Evolutionary conservation across 1,140 invertebrate genomes (phyloP), one percentile per base, ranked within the genome.

Genomic region (Drosophila azteca): DNA sequence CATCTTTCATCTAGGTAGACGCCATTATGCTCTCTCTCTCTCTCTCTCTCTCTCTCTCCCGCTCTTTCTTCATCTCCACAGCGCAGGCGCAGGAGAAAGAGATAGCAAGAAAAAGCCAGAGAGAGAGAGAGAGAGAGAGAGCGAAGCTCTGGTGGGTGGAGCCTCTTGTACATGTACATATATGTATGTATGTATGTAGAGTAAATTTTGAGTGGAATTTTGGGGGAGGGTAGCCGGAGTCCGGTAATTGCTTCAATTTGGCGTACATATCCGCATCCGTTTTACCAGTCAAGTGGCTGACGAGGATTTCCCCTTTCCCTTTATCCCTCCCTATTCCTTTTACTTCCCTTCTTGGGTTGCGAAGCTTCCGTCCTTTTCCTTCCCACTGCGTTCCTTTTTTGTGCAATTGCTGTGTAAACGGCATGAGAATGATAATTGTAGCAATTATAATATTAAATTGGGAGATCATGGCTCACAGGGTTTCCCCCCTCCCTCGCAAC

Each of bases 381-480:
- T 68, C 53, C 72, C 39, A 24, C 72, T 39, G 11, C 11, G 58
- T 73, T 77, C 71, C 77, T 83, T 79, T 83, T 73, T 79, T 88
- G 83, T 87, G 76, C 83, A 88, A 88, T 88, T 88, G 83, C 83
- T 89, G 83, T 88, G 83, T 89, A 88, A 89, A 88, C 89, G 90
- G 90, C 89, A 90, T 90, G 90, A 90, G 89, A 91, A 91, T 91
- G 90, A 91, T 91, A 91, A 91, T 91, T 90, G 90, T 85, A 81
- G 90, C 90, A 91, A 91, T 91, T 91, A 91, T 91, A 91, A 91
- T 91, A 91, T 90, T 90, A 91, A 91, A 91, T 91, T 91, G 90
- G 85, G 85, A 87, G 90, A 91, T 91, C 90, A 91, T 91, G 87
- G 79, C 90, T 90, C 83, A 89, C 84, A 79, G 84, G 76, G 79